Percentiles rank a stretch among this genome's conserved stretches.
These are phyloP conservation scores for Oreohelix idahoensis DNA, from an alignment of 1,140 invertebrate genomes.

Conservation along the genomic window DNA sequence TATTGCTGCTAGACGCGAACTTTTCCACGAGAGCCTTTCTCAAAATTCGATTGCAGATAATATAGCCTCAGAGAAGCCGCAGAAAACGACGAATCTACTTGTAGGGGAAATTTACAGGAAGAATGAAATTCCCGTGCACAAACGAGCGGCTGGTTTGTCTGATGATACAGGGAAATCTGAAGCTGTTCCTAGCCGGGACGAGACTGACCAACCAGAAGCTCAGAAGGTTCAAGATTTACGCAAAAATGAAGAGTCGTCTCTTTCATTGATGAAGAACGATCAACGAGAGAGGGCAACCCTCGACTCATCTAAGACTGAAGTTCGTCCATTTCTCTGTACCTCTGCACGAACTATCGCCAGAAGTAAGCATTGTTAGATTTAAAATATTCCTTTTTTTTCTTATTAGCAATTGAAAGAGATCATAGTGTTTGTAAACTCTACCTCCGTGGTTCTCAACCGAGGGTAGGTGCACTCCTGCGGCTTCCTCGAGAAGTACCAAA, in stretches of 20 bases:
- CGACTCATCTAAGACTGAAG: neutral
- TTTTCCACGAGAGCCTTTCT: slow-evolving; percentile 5
- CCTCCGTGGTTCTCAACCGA: too few species aligned
- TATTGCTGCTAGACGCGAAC: slow-evolving; percentile 2
- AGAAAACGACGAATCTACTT: neutral
- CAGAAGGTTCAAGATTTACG: neutral
- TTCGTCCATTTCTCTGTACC: slow-evolving; percentile 34
- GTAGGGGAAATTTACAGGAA: neutral
- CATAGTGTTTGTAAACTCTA: too few species aligned
- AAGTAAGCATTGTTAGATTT: slow-evolving; percentile 34
- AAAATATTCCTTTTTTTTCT: too few species aligned
- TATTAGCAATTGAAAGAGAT: too few species aligned
- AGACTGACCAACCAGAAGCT: neutral
- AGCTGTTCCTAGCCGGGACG: neutral
- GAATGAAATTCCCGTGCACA: neutral
- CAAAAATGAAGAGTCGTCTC: neutral
- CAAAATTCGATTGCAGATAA: neutral
- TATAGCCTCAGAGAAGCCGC: too few species aligned
- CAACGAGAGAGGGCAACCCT: too few species aligned
- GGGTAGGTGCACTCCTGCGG: too few species aligned
- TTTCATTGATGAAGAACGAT: neutral
- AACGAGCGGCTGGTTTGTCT: neutral
- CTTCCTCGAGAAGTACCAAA: too few species aligned
- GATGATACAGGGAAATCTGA: neutral
- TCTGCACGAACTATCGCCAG: slow-evolving; percentile 25